Base-by-base conservation (phyloP, 2,888 invertebrate species). In the Euproctis similis region DNA sequence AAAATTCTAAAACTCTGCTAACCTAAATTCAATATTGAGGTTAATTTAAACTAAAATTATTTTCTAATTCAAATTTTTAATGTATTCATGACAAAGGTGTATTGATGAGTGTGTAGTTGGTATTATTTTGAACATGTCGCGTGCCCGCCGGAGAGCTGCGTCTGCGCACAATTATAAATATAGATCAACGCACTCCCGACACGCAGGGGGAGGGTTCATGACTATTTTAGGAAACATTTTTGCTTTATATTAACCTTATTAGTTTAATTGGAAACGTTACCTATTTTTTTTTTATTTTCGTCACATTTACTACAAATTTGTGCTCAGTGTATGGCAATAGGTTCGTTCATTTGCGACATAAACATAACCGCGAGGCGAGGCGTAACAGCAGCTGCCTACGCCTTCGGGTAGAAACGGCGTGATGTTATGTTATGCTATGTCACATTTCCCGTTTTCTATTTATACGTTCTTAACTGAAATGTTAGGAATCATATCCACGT, bases 121-220 rank as follows among this genome's bases (percentile, higher is more conserved):
- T 53, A 54, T 57, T 53, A 48, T 56, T 63, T 53, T 62, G 47
- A 64, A 54, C 55, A 36, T 55, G 66, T 60, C 65, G 58, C 65
- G 71, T 66, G 71, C 62, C 48, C 32, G 35, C n/a, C n/a, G n/a
- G n/a, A n/a, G 39, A 34, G 45, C 45, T 52, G 64, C 58, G 59
- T 56, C 59, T 51, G 59, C 54, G 49, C 50, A 9, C 38, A 38
- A 48, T 51, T 46, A 52, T 59, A 70, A 57, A 78, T 71, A 77
- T 80, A 81, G 64, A 58, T 37, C 47, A 59, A 59, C 62, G 56
- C 60, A 36, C 49, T 59, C 60, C 59, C 64, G 46, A 55, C 56
- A n/a, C n/a, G n/a, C n/a, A n/a, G n/a, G n/a, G 59, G 69, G 76
- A 75, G 80, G 78, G 74, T 64, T 65, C 43, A 40, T 53, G 46